These are phyloP conservation scores for Sorex araneus DNA, from an alignment of 2,113 vertebrate genomes.

Conservation along the genomic window DNA sequence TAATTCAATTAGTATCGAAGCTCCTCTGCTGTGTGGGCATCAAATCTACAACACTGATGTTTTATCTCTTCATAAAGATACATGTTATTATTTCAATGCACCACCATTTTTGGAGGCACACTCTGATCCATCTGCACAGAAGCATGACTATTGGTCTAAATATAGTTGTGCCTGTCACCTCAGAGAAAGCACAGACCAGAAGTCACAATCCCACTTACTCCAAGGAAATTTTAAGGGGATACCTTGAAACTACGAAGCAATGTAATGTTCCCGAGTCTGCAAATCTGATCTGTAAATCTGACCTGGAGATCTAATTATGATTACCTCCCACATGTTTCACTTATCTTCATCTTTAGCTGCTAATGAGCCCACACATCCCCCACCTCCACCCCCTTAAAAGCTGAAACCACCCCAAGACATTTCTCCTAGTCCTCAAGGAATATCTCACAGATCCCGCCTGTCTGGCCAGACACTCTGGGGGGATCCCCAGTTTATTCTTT, in stretches of 20 bases:
- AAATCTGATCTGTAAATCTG: constrained; percentile 29
- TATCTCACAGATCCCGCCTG: not conserved
- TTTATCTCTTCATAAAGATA: not conserved
- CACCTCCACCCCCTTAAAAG: not conserved
- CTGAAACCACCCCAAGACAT: not conserved
- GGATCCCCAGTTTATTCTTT: not conserved
- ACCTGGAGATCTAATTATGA: constrained; percentile 21
- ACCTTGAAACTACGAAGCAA: constrained; percentile 35
- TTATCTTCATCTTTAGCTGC: not conserved
- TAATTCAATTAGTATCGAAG: not conserved
- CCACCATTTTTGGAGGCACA: constrained; percentile 64
- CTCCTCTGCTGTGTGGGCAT: not conserved
- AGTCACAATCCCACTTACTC: constrained; percentile 52
- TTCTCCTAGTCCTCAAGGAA: not conserved
- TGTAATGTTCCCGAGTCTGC: not conserved
- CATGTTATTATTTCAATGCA: not conserved
- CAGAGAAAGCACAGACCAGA: constrained; percentile 66
- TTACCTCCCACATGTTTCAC: not conserved
- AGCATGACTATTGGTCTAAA: constrained; percentile 76
- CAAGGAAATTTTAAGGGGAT: constrained; percentile 65
- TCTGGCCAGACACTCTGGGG: not conserved
- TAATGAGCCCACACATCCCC: not conserved
- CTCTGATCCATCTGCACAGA: constrained; percentile 58
- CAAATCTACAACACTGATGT: not conserved
- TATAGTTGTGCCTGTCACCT: constrained; percentile 68